These are phyloP conservation scores for Fistularia tabacaria DNA, from an alignment of 2,797 vertebrate species.

Conservation along the genomic window DNA sequence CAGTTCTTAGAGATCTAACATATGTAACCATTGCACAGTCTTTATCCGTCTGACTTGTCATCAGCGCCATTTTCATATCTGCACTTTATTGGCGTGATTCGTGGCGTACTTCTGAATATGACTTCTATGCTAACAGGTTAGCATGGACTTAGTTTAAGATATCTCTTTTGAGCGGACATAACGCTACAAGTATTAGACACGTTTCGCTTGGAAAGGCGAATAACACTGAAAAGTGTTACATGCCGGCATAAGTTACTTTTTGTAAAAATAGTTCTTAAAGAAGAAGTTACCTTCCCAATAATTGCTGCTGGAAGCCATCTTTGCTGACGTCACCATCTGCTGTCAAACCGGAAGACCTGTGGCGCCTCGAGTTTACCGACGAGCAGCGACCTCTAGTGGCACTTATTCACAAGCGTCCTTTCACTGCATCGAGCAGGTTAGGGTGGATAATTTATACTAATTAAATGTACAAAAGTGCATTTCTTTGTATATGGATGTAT, in stretches of 20 bases:
- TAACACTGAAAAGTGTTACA: neutral
- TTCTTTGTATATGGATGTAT: too few species aligned
- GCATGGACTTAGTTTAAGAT: slow-evolving; percentile 2
- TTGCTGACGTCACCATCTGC: slow-evolving; percentile 80
- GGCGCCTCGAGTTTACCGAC: too few species aligned
- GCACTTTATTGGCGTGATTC: too few species aligned
- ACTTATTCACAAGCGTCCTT: neutral
- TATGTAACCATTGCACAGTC: too few species aligned
- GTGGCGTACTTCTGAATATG: too few species aligned
- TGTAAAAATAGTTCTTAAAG: neutral
- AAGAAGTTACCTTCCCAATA: slow-evolving; percentile 85
- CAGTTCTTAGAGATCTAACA: too few species aligned
- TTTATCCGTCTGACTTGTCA: too few species aligned
- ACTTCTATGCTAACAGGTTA: slow-evolving; percentile 39
- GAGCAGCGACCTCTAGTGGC: slow-evolving; percentile 18
- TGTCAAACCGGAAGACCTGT: slow-evolving; percentile 27
- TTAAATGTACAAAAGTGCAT: too few species aligned
- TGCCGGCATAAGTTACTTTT: neutral
- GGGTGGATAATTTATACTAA: too few species aligned
- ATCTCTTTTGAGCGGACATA: neutral
- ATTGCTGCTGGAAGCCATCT: slow-evolving; percentile 82
- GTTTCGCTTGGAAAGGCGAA: accelerated
- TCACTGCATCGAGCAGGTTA: neutral
- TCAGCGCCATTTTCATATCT: too few species aligned
- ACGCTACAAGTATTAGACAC: neutral